phyloP scores from a whole-genome alignment of 2,888 invertebrate genomes.

The Bombylius major region DNA sequence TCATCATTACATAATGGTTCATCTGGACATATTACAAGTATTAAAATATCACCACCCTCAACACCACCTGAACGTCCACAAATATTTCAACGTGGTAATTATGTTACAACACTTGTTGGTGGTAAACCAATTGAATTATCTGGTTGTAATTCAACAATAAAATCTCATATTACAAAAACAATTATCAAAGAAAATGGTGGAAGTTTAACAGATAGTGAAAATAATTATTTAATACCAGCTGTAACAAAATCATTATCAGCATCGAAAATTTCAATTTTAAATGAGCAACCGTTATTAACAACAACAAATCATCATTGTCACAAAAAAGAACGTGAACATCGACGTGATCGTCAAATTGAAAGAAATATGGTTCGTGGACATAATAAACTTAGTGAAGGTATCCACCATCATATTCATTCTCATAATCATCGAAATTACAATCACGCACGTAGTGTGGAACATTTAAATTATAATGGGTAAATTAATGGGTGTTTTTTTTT shows the following conservation, averaged over 20 bases:
- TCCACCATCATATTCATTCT: conserved; percentile 5
- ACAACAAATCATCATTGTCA: conserved; percentile 19
- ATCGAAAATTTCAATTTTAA: conserved; percentile 35
- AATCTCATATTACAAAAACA: conserved; percentile 29
- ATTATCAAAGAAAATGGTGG: conserved; percentile 31
- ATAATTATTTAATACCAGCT: conserved; percentile 18
- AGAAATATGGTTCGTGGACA: neutral
- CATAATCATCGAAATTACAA: conserved; percentile 13
- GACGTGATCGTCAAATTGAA: conserved; percentile 11
- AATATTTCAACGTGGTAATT: conserved; percentile 69
- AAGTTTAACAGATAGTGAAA: conserved; percentile 17
- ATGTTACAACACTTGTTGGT: conserved; percentile 59
- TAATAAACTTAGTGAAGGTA: conserved; percentile 5
- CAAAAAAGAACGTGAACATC: conserved; percentile 25
- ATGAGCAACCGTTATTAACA: conserved; percentile 26
- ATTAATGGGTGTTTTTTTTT: neutral
- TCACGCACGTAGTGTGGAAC: conserved; percentile 34
- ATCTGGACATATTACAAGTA: conserved; percentile 50
- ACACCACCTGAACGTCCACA: conserved; percentile 43
- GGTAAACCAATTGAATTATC: conserved; percentile 32
- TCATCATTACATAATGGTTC: neutral
- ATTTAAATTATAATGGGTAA: conserved; percentile 32
- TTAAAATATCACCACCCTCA: conserved; percentile 48
- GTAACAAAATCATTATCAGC: conserved; percentile 30
- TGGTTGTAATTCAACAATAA: conserved; percentile 16